These are phyloP conservation scores for Nezara viridula DNA, from an alignment of 2,888 invertebrate genomes.

Conservation along the genomic window DNA sequence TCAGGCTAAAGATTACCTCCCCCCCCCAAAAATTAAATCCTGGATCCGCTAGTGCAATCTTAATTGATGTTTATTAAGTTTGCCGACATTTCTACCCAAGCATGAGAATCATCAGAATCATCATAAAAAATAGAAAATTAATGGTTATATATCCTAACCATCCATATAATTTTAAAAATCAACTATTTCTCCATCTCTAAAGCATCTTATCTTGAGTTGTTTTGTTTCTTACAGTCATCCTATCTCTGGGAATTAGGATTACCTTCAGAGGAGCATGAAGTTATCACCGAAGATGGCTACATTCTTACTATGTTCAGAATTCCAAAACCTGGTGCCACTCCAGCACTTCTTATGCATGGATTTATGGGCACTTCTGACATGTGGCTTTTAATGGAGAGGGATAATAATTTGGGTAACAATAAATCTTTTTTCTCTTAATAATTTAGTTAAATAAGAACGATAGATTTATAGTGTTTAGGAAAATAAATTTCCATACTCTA, in stretches of 20 bases:
- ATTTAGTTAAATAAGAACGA: not conserved
- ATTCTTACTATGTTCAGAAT: constrained; percentile 62
- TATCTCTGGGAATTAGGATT: constrained; percentile 54
- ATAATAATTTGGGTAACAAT: constrained; percentile 60
- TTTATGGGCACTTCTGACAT: constrained; percentile 61
- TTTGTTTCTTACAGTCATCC: constrained; percentile 60
- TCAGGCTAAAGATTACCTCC: no score
- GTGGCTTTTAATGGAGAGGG: constrained; percentile 61
- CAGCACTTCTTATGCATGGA: constrained; percentile 62
- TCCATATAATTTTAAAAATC: no score
- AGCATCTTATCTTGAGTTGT: no score
- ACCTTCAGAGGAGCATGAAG: constrained; percentile 60
- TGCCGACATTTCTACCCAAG: no score
- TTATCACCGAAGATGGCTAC: constrained; percentile 64
- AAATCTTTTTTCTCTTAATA: not conserved
- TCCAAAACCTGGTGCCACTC: constrained; percentile 61
- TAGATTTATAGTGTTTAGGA: not conserved
- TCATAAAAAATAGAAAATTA: no score
- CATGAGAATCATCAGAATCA: no score
- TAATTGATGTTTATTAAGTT: no score
- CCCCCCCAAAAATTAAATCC: no score
- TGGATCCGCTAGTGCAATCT: no score
- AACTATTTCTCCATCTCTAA: no score
- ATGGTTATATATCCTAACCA: no score
- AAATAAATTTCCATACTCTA: not conserved